Percentiles rank a stretch among this genome's conserved stretches.
Conservation (phyloP, 2,797 vertebrate species). For the Aythya fuligula region DNA sequence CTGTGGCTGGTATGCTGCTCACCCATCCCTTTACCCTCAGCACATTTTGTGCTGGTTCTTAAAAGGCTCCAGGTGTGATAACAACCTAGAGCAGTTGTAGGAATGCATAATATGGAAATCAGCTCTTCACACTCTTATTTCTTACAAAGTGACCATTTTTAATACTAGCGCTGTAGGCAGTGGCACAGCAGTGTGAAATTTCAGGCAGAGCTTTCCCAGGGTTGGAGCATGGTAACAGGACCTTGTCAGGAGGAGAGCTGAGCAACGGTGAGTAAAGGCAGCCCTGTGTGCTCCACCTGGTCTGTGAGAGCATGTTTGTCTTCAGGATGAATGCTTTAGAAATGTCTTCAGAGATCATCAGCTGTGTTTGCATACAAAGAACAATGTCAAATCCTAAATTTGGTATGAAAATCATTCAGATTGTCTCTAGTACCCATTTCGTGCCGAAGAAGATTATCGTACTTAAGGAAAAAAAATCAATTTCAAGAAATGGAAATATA, state of each 20-base stretch:
- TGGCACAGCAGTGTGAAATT: neutral
- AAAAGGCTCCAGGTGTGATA: neutral
- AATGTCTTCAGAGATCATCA: neutral
- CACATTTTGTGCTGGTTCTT: neutral
- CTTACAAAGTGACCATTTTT: neutral
- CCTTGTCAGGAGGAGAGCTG: neutral
- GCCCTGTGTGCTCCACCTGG: neutral
- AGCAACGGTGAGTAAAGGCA: neutral
- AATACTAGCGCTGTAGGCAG: neutral
- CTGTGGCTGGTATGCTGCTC: rapidly evolving
- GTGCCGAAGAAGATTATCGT: neutral
- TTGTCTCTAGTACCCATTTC: neutral
- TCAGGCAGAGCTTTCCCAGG: neutral
- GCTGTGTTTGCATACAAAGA: neutral
- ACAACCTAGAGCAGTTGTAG: neutral
- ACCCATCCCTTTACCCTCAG: neutral
- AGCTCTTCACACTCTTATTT: neutral
- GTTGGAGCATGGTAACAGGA: neutral
- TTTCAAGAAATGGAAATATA: neutral
- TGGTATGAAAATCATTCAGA: neutral
- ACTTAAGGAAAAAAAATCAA: neutral
- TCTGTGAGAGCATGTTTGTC: neutral
- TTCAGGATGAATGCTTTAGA: neutral
- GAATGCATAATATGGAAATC: neutral
- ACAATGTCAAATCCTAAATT: neutral